phyloP scores from a whole-genome alignment of 2,113 vertebrate species.

The Forbesichthys agassizii region DNA sequence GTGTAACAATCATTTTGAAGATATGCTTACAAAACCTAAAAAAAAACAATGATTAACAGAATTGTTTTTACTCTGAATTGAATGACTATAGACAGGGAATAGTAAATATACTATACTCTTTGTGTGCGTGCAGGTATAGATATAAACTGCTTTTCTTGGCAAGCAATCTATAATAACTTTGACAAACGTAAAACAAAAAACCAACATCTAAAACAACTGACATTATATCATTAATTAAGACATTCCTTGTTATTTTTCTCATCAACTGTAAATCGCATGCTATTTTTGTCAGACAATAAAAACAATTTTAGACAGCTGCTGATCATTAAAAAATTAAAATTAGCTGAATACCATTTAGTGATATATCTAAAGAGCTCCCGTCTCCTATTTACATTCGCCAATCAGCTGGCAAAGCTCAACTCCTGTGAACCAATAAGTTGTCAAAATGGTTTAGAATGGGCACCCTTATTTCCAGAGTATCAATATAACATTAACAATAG shows the following conservation, averaged over 20 bases:
- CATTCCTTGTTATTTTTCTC: background rate
- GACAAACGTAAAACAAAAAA: too few relatives aligned
- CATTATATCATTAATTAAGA: background rate
- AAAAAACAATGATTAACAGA: too few relatives aligned
- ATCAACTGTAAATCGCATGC: background rate
- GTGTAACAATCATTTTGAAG: too few relatives aligned
- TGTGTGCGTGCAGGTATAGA: background rate
- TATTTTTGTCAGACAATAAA: conserved; percentile 9
- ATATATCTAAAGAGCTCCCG: conserved; percentile 6
- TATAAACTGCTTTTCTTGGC: background rate
- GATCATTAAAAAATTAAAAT: conserved; percentile 17
- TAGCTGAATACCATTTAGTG: conserved; percentile 7
- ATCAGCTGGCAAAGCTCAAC: background rate
- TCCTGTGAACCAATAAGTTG: background rate
- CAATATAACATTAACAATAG: conserved; percentile 27
- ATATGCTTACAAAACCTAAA: too few relatives aligned
- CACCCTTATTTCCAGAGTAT: conserved; percentile 9
- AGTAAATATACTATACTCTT: background rate
- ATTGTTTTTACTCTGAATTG: too few relatives aligned
- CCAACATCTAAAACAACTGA: background rate
- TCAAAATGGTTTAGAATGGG: conserved; percentile 20
- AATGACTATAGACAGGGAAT: background rate
- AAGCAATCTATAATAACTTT: too few relatives aligned
- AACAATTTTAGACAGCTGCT: conserved; percentile 16
- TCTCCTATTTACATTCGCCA: conserved; percentile 4